Conservation (phyloP, 2,113 vertebrate genomes). For the Prochilodus magdalenae region DNA sequence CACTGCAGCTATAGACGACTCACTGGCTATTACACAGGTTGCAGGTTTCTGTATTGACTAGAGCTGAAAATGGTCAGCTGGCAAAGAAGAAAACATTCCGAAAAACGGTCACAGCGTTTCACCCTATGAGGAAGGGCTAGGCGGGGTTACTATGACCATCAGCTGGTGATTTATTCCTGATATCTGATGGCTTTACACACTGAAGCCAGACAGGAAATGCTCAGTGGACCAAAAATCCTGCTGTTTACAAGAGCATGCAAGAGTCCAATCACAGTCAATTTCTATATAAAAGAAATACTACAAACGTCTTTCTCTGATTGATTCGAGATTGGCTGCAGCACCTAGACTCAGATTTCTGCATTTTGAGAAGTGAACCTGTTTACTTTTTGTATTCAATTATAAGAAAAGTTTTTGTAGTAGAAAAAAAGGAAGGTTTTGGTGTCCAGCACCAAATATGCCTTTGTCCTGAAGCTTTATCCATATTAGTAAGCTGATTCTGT, state of each 20-base stretch:
- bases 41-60: neutral
- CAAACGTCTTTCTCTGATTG: slow-evolving; percentile 29
- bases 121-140: slow-evolving; percentile 29
- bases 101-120: slow-evolving; percentile 37
- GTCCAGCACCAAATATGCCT: slow-evolving; percentile 71
- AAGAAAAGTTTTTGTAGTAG: slow-evolving; percentile 29
- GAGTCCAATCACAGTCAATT: slow-evolving; percentile 52
- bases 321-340: slow-evolving; percentile 45
- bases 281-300: slow-evolving; percentile 47
- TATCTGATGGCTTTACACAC: slow-evolving; percentile 30
- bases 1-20: slow-evolving; percentile 7
- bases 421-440: slow-evolving; percentile 56
- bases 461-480: slow-evolving; percentile 26
- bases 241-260: slow-evolving; percentile 51
- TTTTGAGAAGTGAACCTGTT: slow-evolving; percentile 13
- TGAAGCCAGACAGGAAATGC: slow-evolving; percentile 27
- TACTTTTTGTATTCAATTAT: slow-evolving; percentile 8
- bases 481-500: slow-evolving; percentile 15
- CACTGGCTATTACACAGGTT: slow-evolving; percentile 4
- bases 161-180: slow-evolving; percentile 69
- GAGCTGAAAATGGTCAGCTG: neutral
- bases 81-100: neutral
- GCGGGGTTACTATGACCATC: slow-evolving; percentile 44
- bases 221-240: slow-evolving; percentile 47
- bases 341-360: slow-evolving; percentile 31